Evolutionary conservation across 2,888 invertebrate genomes (phyloP).

Genomic region (Xanthostigma xanthostigma): DNA sequence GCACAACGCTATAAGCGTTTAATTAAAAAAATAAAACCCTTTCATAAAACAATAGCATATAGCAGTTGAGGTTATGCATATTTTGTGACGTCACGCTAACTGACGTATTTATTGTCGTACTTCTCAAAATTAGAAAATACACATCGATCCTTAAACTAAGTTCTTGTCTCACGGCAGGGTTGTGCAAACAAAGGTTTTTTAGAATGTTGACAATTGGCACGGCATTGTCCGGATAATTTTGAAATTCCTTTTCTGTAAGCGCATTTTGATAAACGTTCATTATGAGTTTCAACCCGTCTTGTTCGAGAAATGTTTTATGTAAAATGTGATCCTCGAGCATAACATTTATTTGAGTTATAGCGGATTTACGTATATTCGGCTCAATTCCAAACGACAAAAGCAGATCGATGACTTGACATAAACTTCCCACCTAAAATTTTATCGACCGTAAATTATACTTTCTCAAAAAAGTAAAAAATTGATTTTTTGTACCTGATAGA

Average conservation of each 20-base stretch:
- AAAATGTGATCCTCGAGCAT: constrained; percentile 46
- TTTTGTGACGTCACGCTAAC: too few species aligned
- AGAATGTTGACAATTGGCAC: constrained; percentile 32
- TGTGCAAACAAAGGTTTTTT: constrained; percentile 35
- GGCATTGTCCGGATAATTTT: constrained; percentile 35
- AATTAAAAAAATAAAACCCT: too few species aligned
- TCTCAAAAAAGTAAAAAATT: neutral
- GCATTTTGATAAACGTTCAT: constrained; percentile 31
- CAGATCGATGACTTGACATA: constrained; percentile 30
- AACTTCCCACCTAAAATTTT: constrained; percentile 29
- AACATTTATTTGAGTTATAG: constrained; percentile 49
- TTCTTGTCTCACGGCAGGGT: constrained; percentile 37
- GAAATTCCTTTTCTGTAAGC: constrained; percentile 28
- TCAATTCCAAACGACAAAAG: constrained; percentile 31
- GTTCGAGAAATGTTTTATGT: constrained; percentile 42
- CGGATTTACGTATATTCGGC: constrained; percentile 49
- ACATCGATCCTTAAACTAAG: constrained; percentile 33
- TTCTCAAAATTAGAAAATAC: constrained; percentile 31
- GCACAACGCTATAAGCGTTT: too few species aligned
- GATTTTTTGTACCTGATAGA: constrained; percentile 25
- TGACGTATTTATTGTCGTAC: constrained; percentile 18
- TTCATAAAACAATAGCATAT: too few species aligned
- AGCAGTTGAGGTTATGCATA: too few species aligned
- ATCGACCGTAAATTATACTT: neutral
- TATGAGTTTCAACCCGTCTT: constrained; percentile 37